Evolutionary conservation across 2,888 invertebrate genomes (phyloP).

Genomic region (Gortyna flavago): DNA sequence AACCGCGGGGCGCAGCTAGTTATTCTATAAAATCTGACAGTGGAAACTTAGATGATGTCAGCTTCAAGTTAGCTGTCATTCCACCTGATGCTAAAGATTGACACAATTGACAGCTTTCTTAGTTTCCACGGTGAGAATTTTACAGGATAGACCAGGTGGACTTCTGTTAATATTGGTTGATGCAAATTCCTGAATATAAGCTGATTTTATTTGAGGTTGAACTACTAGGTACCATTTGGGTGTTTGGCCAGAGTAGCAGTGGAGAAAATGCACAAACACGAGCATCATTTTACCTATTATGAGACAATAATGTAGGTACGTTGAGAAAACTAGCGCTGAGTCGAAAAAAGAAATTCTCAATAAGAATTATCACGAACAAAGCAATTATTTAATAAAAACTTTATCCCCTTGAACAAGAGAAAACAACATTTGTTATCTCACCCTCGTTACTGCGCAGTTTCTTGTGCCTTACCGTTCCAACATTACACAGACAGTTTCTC

Average conservation of each 20-base stretch:
- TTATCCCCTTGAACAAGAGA: conserved; percentile 55
- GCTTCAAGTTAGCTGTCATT: neutral
- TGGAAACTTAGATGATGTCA: neutral
- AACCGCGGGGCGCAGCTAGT: too few relatives aligned
- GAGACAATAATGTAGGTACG: neutral
- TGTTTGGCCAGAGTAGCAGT: neutral
- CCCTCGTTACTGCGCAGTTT: conserved; percentile 59
- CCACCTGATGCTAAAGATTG: neutral
- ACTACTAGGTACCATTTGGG: neutral
- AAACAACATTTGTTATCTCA: conserved; percentile 59
- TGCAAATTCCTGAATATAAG: neutral
- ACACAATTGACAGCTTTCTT: neutral
- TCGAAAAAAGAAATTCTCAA: conserved; percentile 24
- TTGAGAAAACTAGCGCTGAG: neutral
- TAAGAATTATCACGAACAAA: conserved; percentile 51
- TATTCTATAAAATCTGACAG: neutral
- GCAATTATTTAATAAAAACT: conserved; percentile 59
- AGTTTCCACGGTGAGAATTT: neutral
- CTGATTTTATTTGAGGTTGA: neutral
- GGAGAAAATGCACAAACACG: neutral
- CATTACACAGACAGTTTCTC: conserved; percentile 37
- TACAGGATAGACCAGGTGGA: neutral
- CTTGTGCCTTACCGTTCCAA: conserved; percentile 34
- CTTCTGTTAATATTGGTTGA: neutral
- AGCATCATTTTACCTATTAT: neutral